Conservation (phyloP, 2,888 invertebrate genomes). For the Tinea semifulvella region DNA sequence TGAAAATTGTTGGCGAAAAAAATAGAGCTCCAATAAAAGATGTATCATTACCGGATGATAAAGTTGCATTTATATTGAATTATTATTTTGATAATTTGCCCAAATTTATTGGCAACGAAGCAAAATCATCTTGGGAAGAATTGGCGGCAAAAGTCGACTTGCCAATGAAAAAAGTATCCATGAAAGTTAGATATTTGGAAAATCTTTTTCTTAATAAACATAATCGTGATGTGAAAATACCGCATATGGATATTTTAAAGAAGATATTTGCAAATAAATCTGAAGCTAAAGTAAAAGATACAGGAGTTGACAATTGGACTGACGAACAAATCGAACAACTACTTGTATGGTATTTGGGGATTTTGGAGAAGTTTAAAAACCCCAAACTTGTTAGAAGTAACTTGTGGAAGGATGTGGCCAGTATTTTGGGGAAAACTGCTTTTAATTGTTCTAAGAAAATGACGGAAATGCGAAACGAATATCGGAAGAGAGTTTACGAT, state of each 20-base stretch:
- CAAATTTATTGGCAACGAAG: no score
- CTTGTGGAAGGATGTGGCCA: slow-evolving; percentile 47
- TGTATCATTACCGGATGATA: slow-evolving; percentile 32
- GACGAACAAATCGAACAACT: slow-evolving; percentile 42
- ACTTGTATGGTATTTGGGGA: slow-evolving; percentile 46
- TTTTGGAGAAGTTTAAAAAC: slow-evolving; percentile 55
- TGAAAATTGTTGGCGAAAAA: no score
- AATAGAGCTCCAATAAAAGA: no score
- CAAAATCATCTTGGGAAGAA: no score
- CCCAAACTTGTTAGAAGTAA: slow-evolving; percentile 48
- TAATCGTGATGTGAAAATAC: background rate
- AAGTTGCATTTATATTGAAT: slow-evolving; percentile 36
- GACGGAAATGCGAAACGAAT: slow-evolving; percentile 47
- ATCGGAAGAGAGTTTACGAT: slow-evolving; percentile 45
- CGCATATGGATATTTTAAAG: slow-evolving; percentile 17
- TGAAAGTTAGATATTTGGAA: slow-evolving; percentile 48
- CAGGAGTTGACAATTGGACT: no score
- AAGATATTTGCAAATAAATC: slow-evolving; percentile 29
- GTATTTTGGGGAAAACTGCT: slow-evolving; percentile 41
- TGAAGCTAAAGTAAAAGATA: no score
- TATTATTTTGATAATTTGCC: slow-evolving; percentile 48
- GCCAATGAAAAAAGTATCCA: slow-evolving; percentile 39
- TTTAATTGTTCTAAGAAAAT: slow-evolving; percentile 52
- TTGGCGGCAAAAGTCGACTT: slow-evolving; percentile 36
- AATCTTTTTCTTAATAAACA: slow-evolving; percentile 31